Base-by-base conservation (phyloP, 23 tunicate genomes). In the Ciona savignyi region DNA sequence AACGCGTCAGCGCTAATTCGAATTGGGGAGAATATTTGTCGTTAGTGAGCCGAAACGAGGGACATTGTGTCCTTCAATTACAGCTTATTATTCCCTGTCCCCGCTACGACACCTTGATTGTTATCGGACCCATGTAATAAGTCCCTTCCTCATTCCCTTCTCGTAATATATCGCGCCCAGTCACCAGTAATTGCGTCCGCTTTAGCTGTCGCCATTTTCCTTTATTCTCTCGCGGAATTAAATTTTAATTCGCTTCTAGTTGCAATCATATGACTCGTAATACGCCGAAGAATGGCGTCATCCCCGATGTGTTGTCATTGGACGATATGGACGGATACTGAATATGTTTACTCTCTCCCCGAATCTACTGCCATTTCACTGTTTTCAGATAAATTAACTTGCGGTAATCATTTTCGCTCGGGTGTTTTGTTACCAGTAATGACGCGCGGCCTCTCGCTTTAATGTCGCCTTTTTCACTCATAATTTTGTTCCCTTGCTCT, bases 361-460 rank as follows among this genome's bases (percentile, higher is more conserved):
- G 56, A 42, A 9, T 42, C 56, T 42, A 15, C 56, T 9, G 15
- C 56, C 56, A 42, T 42, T 42, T 42, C 56, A 42, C 56, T 15
- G 56, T 6, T 42, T n/a, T 42, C 56, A 6, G 56, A 42, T 42
- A 42, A 42, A 15, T 42, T 42, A 42, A 15, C 56, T 15, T 42
- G 56, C 56, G 56, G 56, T 42, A 42, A 42, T 42, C 56, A 42
- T 42, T 42, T 42, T 42, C 56, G 56, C 56, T 15, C 56, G 56
- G 56, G 56, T 42, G 56, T 42, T 42, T 42, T 42, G 56, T 42
- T 42, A 42, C 56, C 56, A 42, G 56, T 42, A 42, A 42, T 42
- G 56, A 42, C 56, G 56, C 9, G 56, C 56, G 56, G 56, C 15
- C 56, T 42, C 56, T 42, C 56, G 56, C 56, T 42, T 42, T 42